Evolutionary conservation across 2,797 vertebrate genomes (phyloP), one percentile per base, ranked within the genome.

Genomic region (Chelon auratus): DNA sequence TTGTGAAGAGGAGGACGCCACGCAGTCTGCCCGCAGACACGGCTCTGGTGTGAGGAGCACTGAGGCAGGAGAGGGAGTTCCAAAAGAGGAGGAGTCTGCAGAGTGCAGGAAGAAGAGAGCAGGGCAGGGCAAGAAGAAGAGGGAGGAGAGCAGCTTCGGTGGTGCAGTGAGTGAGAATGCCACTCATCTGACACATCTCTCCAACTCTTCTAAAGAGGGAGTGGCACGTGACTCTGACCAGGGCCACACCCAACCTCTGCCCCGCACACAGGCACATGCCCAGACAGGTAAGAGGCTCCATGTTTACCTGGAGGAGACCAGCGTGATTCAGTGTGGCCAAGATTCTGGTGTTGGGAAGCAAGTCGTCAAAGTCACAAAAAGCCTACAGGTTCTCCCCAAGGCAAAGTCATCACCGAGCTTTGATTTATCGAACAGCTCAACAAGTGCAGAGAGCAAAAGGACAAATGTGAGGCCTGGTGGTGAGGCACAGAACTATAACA

Each of bases 291-390:
- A 22, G 69, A 88, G 6, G 51, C 87, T 93, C 47, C 89, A 89
- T 18, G 92, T 93, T 55, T 93, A 93, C 80, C 80, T 93, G 70
- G 91, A 94, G 82, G 93, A 94, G 68, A 94, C 91, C 9, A 91
- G 91, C 0, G 89, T 94, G 76, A 87, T 36, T 72, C 75, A 90
- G 0, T 53, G 61, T 0, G 81, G 77, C 7, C 11, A 53, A 12
- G 67, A 84, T 37, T 10, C 12, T 1, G 1, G 47, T 12, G 14
- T 39, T 20, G 68, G 68, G 51, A 57, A 83, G 80, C 84, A 90
- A 77, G 67, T 93, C 4, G 42, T 91, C 0, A 78, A 68, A 72
- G 52, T 91, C 39, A 82, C 83, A 30, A 85, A 86, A 80, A 86
- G 42, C 50, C 47, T 92, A 1, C 63, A 87, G 3, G 74, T 92